A percentile compares a stretch with the other conserved stretches of the same genome.
Conservation (phyloP, 2,888 invertebrate species). For the Rhagium mordax region DNA sequence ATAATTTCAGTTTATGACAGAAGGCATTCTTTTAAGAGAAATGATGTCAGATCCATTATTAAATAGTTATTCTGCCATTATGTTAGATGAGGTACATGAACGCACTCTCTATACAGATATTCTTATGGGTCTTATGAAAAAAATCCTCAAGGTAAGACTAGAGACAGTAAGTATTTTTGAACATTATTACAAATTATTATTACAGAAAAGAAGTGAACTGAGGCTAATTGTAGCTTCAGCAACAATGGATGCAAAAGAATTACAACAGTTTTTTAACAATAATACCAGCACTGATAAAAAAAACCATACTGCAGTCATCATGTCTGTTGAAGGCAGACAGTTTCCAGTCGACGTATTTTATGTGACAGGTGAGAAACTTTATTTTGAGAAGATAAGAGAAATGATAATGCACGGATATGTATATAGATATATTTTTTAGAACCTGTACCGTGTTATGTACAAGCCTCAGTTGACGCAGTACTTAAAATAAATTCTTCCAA, state of each 20-base stretch:
- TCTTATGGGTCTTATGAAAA: constrained; percentile 93
- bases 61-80: constrained; percentile 88
- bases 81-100: constrained; percentile 97
- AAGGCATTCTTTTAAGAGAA: constrained; percentile 94
- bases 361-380: constrained; percentile 73
- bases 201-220: constrained; percentile 77
- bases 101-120: constrained; percentile 94
- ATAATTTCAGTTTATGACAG: constrained; percentile 89
- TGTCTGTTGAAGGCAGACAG: constrained; percentile 91
- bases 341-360: constrained; percentile 92
- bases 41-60: constrained; percentile 96
- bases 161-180: neutral
- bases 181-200: neutral
- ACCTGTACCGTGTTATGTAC: constrained; percentile 92
- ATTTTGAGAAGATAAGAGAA: constrained; percentile 55
- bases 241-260: constrained; percentile 93
- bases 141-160: constrained; percentile 81
- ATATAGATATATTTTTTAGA: constrained; percentile 70
- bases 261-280: constrained; percentile 84
- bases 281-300: constrained; percentile 65
- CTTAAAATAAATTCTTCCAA: constrained; percentile 91
- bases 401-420: neutral
- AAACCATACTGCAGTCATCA: constrained; percentile 82
- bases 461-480: constrained; percentile 88
- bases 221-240: constrained; percentile 94